Base-by-base conservation (phyloP, 1,140 invertebrate species). In the Druon quercuslanigerum region DNA sequence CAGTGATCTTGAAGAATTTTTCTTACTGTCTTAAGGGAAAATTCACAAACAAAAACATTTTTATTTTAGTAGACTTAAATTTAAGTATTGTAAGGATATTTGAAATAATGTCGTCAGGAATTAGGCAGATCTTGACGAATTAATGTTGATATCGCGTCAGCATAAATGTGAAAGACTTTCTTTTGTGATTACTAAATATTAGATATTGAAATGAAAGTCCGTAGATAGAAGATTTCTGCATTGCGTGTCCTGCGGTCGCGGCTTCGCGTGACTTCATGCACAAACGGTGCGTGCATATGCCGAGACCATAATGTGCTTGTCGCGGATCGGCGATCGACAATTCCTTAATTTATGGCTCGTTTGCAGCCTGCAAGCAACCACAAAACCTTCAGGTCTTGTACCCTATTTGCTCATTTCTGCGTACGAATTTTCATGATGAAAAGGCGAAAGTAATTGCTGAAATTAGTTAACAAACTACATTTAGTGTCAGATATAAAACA, bases 221-320 rank as follows among this genome's bases (percentile, higher is more conserved):
- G 40, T 46, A 16, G 20, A 33, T 66, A 16, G 57, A 33, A 40
- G 12, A 66, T 66, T 66, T 66, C 14, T 66, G 25, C 46, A 72
- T 85, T 71, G 85, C 82, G 84, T 85, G 84, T 78, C 52, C 77
- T 78, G 80, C 71, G 82, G 79, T 83, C 80, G 79, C 74, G 79
- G 66, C 81, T 79, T 89, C 81, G 88, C 87, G 84, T 88, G 87
- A 90, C 83, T 82, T 78, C 77, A 25, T 33, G 77, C 75, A 83
- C 79, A 84, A 85, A 83, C 79, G 73, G 70, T 77, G 60, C 52
- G 75, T 72, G 70, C 70, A 75, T 54, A 71, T 56, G 20, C 66
- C 71, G 50, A 40, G 17, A 70, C 71, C 40, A 73, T 75, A 80
- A 78, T 76, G 74, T 76, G 79, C 83, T 84, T 84, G 83, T 81